Base-by-base conservation (phyloP, 2,113 vertebrate genomes). In the Picathartes gymnocephalus region DNA sequence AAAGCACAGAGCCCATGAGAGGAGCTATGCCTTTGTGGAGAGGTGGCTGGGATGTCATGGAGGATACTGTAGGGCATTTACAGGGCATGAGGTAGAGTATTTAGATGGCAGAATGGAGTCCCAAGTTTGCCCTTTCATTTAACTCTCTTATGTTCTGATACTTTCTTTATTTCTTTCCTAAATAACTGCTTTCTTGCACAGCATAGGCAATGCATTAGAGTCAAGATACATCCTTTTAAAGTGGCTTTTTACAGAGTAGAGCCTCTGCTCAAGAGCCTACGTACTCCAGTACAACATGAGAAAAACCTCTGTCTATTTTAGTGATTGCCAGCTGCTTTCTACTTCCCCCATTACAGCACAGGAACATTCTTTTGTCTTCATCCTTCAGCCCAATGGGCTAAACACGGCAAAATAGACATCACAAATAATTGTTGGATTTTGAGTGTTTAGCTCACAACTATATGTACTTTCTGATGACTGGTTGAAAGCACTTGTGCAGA, bases 391-490 rank as follows among this genome's bases (percentile, higher is more conserved):
- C 74, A 70, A 40, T 44, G 50, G 22, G 42, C 74, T 77, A 87
- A 91, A 93, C 60, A 89, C 13, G 66, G 50, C 39, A 90, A 95
- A 90, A 82, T 13, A 92, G 35, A 31, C 33, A 68, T 77, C 1
- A 22, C 62, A 90, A 85, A 77, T 95, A 91, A 80, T 88, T 77
- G 66, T 62, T 88, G 74, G 31, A 70, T 83, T 93, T 81, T 82
- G 48, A 92, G 44, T 68, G 50, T 72, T 87, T 85, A 64, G 21
- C 68, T 95, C 44, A 80, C 16, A 78, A 50, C 28, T 86, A 4
- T 53, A 33, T 39, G 10, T 72, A 19, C 37, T 76, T 85, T 81
- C 60, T 1, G 12, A 70, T 73, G 77, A 51, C 54, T 77, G 60
- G 51, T 48, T 50, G 40, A 65, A 88, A 94, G 31, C 27, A 90